These are phyloP conservation scores for Mus spretus DNA, from an alignment of 2,797 vertebrate species.

Conservation along the genomic window DNA sequence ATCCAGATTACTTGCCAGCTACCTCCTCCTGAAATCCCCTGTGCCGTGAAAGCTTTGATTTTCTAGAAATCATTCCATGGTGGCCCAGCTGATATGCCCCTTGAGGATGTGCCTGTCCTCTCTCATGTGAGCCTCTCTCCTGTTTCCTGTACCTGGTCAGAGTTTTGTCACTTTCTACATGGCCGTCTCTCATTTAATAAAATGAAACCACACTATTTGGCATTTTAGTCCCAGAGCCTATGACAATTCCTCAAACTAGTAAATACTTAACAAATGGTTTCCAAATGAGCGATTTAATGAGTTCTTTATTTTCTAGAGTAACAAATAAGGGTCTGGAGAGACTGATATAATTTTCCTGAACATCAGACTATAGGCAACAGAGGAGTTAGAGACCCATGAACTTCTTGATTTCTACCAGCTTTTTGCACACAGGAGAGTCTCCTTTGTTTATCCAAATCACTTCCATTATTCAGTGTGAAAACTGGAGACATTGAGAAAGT, in stretches of 20 bases:
- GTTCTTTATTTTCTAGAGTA: neutral
- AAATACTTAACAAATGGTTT: neutral
- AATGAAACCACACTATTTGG: too few relatives aligned
- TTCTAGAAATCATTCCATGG: neutral
- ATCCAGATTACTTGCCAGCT: neutral
- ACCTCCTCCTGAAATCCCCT: neutral
- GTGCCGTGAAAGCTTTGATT: slow-evolving; percentile 14
- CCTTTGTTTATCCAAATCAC: neutral
- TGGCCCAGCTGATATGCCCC: neutral
- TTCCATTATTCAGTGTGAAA: slow-evolving; percentile 4
- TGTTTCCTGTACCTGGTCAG: neutral
- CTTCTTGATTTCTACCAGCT: slow-evolving; percentile 42
- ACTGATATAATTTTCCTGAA: neutral
- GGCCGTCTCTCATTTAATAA: too few relatives aligned
- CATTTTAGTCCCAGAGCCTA: slow-evolving; percentile 22
- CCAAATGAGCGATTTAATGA: slow-evolving; percentile 40
- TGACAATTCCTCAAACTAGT: neutral
- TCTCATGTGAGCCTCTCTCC: neutral
- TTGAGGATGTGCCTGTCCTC: neutral
- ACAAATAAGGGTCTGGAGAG: neutral
- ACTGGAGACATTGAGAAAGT: neutral
- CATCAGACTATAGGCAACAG: neutral
- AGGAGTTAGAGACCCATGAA: neutral
- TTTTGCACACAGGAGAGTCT: neutral
- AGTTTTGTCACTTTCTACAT: neutral